Conservation (phyloP, 2,113 vertebrate genomes). For the Hydrochoerus hydrochaeris region DNA sequence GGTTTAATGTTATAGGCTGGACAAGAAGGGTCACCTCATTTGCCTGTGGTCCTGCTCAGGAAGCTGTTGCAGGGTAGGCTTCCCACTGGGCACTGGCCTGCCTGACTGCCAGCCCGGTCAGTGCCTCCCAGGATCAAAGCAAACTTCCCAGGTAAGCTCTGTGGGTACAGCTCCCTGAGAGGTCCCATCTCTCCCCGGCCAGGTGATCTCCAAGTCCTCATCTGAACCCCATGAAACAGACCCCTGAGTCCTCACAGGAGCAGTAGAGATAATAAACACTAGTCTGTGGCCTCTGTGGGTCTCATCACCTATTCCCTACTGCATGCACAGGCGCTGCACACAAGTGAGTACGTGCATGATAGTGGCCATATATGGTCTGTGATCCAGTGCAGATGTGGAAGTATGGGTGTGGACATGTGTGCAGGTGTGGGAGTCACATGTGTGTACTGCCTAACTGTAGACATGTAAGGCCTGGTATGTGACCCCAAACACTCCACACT, state of each 20-base stretch:
- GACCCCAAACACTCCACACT: background rate
- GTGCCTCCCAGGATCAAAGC: background rate
- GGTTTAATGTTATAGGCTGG: background rate
- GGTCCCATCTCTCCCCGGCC: background rate
- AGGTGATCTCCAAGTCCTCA: background rate
- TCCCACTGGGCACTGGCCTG: background rate
- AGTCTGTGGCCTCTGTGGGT: background rate
- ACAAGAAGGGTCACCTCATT: background rate
- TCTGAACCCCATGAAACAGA: background rate
- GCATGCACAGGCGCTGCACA: background rate
- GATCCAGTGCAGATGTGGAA: background rate
- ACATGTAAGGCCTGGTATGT: background rate
- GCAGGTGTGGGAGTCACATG: background rate
- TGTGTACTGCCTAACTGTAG: background rate
- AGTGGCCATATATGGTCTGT: too few relatives aligned
- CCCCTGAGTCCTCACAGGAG: background rate
- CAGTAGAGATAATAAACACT: background rate
- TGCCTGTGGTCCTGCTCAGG: background rate
- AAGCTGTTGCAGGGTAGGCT: background rate
- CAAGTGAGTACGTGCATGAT: background rate
- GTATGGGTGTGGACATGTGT: too few relatives aligned
- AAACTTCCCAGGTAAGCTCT: too few relatives aligned
- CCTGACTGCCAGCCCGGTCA: background rate
- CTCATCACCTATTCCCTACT: background rate
- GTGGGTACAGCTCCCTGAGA: background rate